phyloP scores from a whole-genome alignment of 2,113 vertebrate species.

The Semicossyphus pulcher region DNA sequence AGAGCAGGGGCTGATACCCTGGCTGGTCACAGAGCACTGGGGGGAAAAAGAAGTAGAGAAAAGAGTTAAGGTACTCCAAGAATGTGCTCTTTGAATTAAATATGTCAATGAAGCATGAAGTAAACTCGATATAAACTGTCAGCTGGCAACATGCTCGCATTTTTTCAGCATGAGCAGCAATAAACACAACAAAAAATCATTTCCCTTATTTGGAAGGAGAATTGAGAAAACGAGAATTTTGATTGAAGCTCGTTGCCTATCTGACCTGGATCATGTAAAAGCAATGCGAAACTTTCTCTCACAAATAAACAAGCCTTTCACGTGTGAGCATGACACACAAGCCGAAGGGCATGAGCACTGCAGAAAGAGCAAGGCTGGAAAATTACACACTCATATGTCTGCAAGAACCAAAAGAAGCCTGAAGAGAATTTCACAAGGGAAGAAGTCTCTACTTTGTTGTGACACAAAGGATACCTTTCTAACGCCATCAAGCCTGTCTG shows the following conservation, averaged over 20 bases:
- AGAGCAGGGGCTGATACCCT: slow-evolving; percentile 94
- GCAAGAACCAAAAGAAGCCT: slow-evolving; percentile 49
- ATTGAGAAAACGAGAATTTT: slow-evolving; percentile 21
- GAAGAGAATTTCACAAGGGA: slow-evolving; percentile 40
- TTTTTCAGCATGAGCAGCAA: slow-evolving; percentile 28
- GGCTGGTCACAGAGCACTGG: slow-evolving; percentile 87
- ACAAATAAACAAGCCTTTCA: slow-evolving; percentile 55
- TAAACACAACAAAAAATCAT: slow-evolving; percentile 24
- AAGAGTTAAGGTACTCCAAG: slow-evolving; percentile 11
- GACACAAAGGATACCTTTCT: slow-evolving; percentile 66
- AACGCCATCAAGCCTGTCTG: slow-evolving; percentile 50
- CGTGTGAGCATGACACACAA: slow-evolving; percentile 62
- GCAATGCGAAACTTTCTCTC: slow-evolving; percentile 36
- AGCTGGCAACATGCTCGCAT: slow-evolving; percentile 42
- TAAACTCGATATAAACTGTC: slow-evolving; percentile 17
- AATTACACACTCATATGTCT: slow-evolving; percentile 69
- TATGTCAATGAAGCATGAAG: slow-evolving; percentile 40
- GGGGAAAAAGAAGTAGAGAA: slow-evolving; percentile 2
- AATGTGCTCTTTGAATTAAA: slow-evolving; percentile 27
- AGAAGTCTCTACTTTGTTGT: slow-evolving; percentile 54
- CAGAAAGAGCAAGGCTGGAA: slow-evolving; percentile 51
- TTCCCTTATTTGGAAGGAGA: slow-evolving; percentile 55
- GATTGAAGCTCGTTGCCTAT: slow-evolving; percentile 13
- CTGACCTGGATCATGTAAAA: slow-evolving; percentile 60
- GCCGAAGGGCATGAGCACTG: slow-evolving; percentile 34